These are phyloP conservation scores for Drosophila azteca DNA, from an alignment of 1,140 invertebrate species.

Conservation along the genomic window DNA sequence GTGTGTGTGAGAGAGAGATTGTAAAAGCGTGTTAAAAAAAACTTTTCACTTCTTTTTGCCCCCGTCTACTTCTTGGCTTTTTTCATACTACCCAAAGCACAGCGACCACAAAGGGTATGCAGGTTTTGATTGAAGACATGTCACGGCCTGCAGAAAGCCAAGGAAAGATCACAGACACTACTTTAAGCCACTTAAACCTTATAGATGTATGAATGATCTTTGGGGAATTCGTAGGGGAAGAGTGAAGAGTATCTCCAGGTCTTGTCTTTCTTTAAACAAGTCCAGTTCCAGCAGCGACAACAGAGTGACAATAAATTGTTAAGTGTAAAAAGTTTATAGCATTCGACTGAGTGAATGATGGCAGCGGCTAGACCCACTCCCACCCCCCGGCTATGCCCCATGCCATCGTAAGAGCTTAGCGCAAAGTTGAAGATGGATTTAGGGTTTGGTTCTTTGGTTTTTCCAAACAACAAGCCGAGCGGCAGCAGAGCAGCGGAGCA, in stretches of 20 bases:
- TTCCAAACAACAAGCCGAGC: slow-evolving; percentile 13
- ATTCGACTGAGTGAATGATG: slow-evolving; percentile 73
- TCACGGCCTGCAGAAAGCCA: too few relatives aligned
- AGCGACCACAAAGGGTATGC: background rate
- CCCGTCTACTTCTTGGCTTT: background rate
- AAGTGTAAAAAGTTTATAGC: slow-evolving; percentile 76
- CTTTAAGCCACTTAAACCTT: too few relatives aligned
- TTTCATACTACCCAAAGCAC: background rate
- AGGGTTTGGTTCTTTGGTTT: slow-evolving; percentile 18
- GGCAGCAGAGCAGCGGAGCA: background rate
- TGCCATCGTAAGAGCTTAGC: background rate
- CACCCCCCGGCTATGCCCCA: background rate
- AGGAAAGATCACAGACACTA: too few relatives aligned
- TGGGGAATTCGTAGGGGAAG: too few relatives aligned
- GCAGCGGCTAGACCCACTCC: slow-evolving; percentile 35
- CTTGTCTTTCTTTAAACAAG: too few relatives aligned
- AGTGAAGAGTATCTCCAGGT: too few relatives aligned
- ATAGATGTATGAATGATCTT: too few relatives aligned
- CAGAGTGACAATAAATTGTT: slow-evolving; percentile 79
- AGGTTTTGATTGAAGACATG: background rate
- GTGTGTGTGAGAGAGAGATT: slow-evolving; percentile 47
- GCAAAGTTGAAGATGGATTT: slow-evolving; percentile 59
- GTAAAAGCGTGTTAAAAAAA: slow-evolving; percentile 69
- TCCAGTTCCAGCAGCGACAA: slow-evolving; percentile 14
- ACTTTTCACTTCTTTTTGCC: slow-evolving; percentile 61